These are phyloP conservation scores for Dasypolia templi DNA, from an alignment of 2,888 invertebrate species.

Conservation along the genomic window DNA sequence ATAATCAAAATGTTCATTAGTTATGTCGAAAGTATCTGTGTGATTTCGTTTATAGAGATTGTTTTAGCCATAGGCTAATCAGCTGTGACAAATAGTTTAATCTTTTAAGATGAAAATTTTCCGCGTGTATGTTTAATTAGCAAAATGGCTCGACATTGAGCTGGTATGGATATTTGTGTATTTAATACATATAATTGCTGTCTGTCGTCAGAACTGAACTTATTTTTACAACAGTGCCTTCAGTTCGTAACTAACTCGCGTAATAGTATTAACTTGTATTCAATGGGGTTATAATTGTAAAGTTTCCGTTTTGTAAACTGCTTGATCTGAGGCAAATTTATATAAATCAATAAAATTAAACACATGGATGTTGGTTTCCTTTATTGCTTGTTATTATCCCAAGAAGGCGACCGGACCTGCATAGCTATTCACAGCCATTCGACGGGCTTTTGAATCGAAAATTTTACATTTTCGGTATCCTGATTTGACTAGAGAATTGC, in stretches of 20 bases:
- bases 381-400: slow-evolving; percentile 3
- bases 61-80: slow-evolving; percentile 52
- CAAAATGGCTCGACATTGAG: not conserved
- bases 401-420: no score
- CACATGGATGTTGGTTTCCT: slow-evolving; percentile 30
- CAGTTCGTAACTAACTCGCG: slow-evolving; percentile 49
- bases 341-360: slow-evolving; percentile 70
- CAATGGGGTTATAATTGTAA: slow-evolving; percentile 49
- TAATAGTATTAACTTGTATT: slow-evolving; percentile 60
- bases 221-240: slow-evolving; percentile 36
- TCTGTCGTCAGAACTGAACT: slow-evolving; percentile 30
- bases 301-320: slow-evolving; percentile 59
- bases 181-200: slow-evolving; percentile 37
- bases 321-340: slow-evolving; percentile 73
- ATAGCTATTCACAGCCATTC: not conserved
- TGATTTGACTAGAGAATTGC: not conserved
- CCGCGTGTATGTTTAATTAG: slow-evolving; percentile 2
- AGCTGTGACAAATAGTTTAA: slow-evolving; percentile 45
- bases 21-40: slow-evolving; percentile 45
- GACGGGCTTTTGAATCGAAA: not conserved
- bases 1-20: slow-evolving; percentile 35
- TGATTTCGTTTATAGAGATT: slow-evolving; percentile 48
- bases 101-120: slow-evolving; percentile 20
- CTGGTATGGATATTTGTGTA: slow-evolving; percentile 27
- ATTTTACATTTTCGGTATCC: not conserved